phyloP scores from a whole-genome alignment of 2,113 vertebrate genomes.

The Forbesichthys agassizii region DNA sequence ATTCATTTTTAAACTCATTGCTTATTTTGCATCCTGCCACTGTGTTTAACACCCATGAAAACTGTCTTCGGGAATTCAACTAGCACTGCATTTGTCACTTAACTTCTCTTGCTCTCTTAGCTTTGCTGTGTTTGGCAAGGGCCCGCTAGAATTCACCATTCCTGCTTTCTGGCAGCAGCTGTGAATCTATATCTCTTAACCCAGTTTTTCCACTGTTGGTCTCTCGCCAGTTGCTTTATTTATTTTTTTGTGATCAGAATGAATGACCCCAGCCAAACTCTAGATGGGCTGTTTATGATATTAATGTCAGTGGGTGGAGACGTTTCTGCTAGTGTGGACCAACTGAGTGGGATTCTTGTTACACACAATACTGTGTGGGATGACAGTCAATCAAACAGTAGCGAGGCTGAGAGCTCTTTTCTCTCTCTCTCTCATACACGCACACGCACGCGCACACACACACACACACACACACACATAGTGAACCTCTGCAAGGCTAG shows the following conservation, averaged over 20 bases:
- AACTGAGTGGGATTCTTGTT: constrained; percentile 72
- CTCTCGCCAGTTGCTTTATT: constrained; percentile 24
- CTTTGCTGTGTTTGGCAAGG: constrained; percentile 37
- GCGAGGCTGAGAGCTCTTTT: constrained; percentile 23
- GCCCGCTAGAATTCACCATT: constrained; percentile 44
- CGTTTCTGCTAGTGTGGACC: constrained; percentile 45
- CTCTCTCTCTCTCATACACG: not conserved
- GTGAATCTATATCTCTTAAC: constrained; percentile 46
- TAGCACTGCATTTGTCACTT: constrained; percentile 11
- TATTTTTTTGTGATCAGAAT: constrained; percentile 9
- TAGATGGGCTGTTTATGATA: constrained; percentile 37
- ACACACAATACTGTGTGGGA: constrained; percentile 57
- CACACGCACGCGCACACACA: constrained; percentile 4
- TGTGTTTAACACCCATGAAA: constrained; percentile 37
- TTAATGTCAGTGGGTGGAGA: constrained; percentile 63
- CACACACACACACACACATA: constrained; percentile 13
- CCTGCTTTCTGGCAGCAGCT: constrained; percentile 30
- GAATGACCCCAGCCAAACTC: constrained; percentile 35
- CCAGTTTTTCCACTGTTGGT: constrained; percentile 41
- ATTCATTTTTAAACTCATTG: constrained; percentile 24
- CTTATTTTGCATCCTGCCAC: constrained; percentile 36
- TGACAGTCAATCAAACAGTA: constrained; percentile 46
- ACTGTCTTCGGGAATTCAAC: constrained; percentile 25
- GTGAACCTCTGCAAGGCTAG: constrained; percentile 53
- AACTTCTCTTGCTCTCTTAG: constrained; percentile 28